Evolutionary conservation across 2,113 vertebrate genomes (phyloP).

Genomic region (Poecilia latipinna): DNA sequence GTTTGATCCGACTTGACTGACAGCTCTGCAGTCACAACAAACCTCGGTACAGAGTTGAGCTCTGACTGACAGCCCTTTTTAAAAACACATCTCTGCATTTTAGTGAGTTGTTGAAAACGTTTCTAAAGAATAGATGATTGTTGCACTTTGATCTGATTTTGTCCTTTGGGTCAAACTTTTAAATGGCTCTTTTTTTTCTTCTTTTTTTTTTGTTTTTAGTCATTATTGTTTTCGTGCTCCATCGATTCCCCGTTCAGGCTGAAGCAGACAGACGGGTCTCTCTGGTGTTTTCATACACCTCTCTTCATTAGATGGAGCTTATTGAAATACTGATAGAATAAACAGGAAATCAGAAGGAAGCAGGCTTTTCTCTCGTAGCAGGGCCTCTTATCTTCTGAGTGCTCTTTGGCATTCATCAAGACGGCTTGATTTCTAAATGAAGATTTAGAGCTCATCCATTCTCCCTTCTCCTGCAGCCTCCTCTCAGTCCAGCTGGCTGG

Average conservation of each 20-base stretch:
- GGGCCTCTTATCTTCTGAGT: conserved; percentile 28
- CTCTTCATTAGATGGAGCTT: conserved; percentile 34
- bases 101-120: background rate
- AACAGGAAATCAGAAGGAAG: conserved; percentile 49
- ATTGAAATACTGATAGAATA: conserved; percentile 42
- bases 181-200: no score
- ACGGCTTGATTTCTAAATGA: conserved; percentile 29
- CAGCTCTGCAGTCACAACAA: background rate
- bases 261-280: conserved; percentile 3
- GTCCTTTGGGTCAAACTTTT: background rate
- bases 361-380: conserved; percentile 20
- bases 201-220: background rate
- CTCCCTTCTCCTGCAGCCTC: background rate
- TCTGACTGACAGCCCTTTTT: background rate
- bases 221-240: background rate
- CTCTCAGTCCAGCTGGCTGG: conserved; percentile 13
- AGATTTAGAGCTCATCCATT: conserved; percentile 16
- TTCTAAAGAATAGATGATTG: background rate
- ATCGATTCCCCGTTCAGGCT: conserved; percentile 8
- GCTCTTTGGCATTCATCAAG: conserved; percentile 33
- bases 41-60: background rate
- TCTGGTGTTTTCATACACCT: conserved; percentile 18
- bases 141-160: background rate
- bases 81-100: background rate
- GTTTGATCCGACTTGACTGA: background rate